Percentiles rank a stretch among this genome's conserved stretches.
phyloP scores from a whole-genome alignment of 1,140 invertebrate genomes.

The Copidosoma floridanum region DNA sequence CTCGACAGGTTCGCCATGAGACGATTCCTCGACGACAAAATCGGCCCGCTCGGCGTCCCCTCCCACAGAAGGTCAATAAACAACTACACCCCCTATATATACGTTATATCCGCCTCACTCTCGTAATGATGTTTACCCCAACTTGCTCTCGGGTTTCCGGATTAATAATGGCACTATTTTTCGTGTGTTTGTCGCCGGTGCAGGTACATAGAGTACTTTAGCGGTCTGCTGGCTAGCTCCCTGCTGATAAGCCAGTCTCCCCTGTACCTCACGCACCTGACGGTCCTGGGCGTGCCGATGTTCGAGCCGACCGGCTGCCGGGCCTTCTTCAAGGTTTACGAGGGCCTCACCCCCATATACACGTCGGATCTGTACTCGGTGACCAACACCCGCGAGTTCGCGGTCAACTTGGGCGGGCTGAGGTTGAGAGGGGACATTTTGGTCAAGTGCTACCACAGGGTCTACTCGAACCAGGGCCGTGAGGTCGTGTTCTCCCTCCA shows the following conservation, averaged over 20 bases:
- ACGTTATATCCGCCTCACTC: not conserved
- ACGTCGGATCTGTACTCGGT: conserved; percentile 66
- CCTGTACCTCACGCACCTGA: conserved; percentile 82
- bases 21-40: conserved; percentile 83
- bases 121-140: conserved; percentile 1
- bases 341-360: conserved; percentile 84
- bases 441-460: conserved; percentile 83
- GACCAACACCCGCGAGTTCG: conserved; percentile 63
- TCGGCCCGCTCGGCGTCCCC: conserved; percentile 77
- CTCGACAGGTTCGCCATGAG: conserved; percentile 91
- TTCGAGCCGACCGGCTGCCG: conserved; percentile 73
- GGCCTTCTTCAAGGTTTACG: conserved; percentile 79
- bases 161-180: not conserved
- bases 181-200: too few relatives aligned
- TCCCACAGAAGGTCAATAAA: conserved; percentile 92
- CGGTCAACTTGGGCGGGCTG: conserved; percentile 69
- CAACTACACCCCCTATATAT: conserved; percentile 28
- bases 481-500: conserved; percentile 56
- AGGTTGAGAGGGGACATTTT: conserved; percentile 85
- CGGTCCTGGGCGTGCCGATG: conserved; percentile 78
- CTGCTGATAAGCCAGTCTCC: conserved; percentile 84
- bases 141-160: not conserved
- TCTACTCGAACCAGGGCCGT: conserved; percentile 51
- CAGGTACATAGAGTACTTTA: conserved; percentile 88
- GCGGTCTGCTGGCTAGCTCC: conserved; percentile 82